A percentile compares a stretch with the other conserved stretches of the same genome.
These are phyloP conservation scores for Hydra vulgaris DNA, from an alignment of 30 jellyfish, hydroid and myxozoan species.

Conservation along the genomic window DNA sequence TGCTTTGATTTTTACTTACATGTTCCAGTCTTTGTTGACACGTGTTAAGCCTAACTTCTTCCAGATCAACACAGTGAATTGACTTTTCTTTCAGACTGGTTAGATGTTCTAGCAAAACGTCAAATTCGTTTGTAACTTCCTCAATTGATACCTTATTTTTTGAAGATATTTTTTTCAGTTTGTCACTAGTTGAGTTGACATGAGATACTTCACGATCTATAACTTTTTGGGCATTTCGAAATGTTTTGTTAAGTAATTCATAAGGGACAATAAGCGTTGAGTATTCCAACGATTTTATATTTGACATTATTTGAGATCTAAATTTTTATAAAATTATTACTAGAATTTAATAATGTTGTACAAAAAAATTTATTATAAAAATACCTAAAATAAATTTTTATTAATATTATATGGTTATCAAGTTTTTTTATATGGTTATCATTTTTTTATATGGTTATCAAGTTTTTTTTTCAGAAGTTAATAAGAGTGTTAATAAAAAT, in stretches of 20 bases:
- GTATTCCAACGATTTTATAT: constrained; percentile 18
- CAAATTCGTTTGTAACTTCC: constrained; percentile 48
- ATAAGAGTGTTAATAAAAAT: too few relatives aligned
- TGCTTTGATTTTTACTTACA: constrained; percentile 44
- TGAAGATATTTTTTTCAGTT: constrained; percentile 39
- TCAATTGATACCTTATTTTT: constrained; percentile 46
- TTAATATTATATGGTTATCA: too few relatives aligned
- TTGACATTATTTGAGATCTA: neutral
- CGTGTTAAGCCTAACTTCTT: constrained; percentile 48
- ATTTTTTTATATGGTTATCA: too few relatives aligned
- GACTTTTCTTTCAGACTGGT: constrained; percentile 64
- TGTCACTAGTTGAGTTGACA: constrained; percentile 31
- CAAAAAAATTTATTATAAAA: too few relatives aligned
- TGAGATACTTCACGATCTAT: constrained; percentile 85
- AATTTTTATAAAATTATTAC: too few relatives aligned
- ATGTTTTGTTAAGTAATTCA: constrained; percentile 72
- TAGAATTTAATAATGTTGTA: too few relatives aligned
- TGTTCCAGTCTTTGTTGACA: constrained; percentile 57
- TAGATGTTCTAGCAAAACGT: constrained; percentile 37
- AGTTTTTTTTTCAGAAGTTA: too few relatives aligned
- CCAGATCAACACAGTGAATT: constrained; percentile 36
- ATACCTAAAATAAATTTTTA: too few relatives aligned
- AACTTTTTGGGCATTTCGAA: constrained; percentile 84
- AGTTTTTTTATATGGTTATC: too few relatives aligned
- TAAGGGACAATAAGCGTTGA: constrained; percentile 64